Conservation (phyloP, 2,888 invertebrate genomes). For the Athripsodes cinereus region DNA sequence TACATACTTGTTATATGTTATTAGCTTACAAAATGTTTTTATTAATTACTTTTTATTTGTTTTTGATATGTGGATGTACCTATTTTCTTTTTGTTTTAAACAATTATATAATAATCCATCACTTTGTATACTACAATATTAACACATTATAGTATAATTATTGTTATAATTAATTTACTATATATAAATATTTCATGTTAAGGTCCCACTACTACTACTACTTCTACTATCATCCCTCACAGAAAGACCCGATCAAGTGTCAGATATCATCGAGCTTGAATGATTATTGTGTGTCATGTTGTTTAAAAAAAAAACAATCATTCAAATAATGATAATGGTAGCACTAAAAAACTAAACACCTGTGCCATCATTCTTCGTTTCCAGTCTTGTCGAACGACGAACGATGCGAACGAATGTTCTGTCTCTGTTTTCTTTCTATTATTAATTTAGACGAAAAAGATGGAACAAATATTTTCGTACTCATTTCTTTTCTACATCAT, state of each 20-base stretch:
- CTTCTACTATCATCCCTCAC: conserved; percentile 22
- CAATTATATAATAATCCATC: not conserved
- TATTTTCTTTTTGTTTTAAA: not conserved
- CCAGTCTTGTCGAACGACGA: too few relatives aligned
- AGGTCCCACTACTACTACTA: conserved; percentile 12
- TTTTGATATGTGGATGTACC: not conserved
- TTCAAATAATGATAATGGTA: not conserved
- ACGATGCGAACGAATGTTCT: too few relatives aligned
- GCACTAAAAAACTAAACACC: too few relatives aligned
- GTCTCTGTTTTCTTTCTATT: too few relatives aligned
- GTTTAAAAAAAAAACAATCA: conserved; percentile 23
- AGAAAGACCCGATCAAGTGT: conserved; percentile 32
- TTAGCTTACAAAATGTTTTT: not conserved
- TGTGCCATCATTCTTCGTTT: too few relatives aligned
- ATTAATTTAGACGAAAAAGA: too few relatives aligned
- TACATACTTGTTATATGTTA: not conserved
- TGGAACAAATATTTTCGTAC: too few relatives aligned
- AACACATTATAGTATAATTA: not conserved
- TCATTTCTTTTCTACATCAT: too few relatives aligned
- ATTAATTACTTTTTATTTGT: not conserved
- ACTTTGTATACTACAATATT: not conserved
- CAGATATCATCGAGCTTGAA: conserved; percentile 34
- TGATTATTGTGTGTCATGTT: conserved; percentile 31
- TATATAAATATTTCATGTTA: not conserved
- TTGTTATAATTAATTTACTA: not conserved